phyloP scores from a whole-genome alignment of 2,888 invertebrate genomes.

The Synanthedon myopaeformis region DNA sequence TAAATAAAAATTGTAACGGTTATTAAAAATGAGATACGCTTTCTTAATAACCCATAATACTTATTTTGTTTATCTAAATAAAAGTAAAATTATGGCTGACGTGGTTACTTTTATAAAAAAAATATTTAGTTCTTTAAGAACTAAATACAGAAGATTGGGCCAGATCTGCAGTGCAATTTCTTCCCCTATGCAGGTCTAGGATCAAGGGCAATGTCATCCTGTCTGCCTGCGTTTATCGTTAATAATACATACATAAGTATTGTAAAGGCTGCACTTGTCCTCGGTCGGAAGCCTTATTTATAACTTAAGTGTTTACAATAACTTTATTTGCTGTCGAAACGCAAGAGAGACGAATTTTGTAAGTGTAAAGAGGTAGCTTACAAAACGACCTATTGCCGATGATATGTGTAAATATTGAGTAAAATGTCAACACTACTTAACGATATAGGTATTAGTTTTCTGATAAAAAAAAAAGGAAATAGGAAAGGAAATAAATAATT shows the following conservation, averaged over 20 bases:
- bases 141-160: too few species aligned
- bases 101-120: too few species aligned
- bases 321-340: conserved; percentile 7
- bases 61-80: too few species aligned
- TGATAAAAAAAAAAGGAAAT: too few species aligned
- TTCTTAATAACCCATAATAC: background rate
- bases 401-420: conserved; percentile 41
- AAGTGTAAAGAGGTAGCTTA: conserved; percentile 17
- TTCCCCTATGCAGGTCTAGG: too few species aligned
- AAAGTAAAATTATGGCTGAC: too few species aligned
- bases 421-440: conserved; percentile 12
- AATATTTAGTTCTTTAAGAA: too few species aligned
- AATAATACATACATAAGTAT: background rate
- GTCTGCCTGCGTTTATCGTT: too few species aligned
- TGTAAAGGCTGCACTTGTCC: conserved; percentile 6
- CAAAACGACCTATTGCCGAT: conserved; percentile 9
- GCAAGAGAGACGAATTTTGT: conserved; percentile 22
- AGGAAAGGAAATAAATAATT: too few species aligned
- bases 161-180: too few species aligned
- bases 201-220: too few species aligned
- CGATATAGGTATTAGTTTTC: background rate
- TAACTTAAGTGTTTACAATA: conserved; percentile 16
- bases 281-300: conserved; percentile 18
- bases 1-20: background rate
- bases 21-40: background rate